A percentile compares a stretch with the other conserved stretches of the same genome.
These are phyloP conservation scores for Lanistes nyassanus DNA, from an alignment of 1,140 invertebrate genomes.

Conservation along the genomic window DNA sequence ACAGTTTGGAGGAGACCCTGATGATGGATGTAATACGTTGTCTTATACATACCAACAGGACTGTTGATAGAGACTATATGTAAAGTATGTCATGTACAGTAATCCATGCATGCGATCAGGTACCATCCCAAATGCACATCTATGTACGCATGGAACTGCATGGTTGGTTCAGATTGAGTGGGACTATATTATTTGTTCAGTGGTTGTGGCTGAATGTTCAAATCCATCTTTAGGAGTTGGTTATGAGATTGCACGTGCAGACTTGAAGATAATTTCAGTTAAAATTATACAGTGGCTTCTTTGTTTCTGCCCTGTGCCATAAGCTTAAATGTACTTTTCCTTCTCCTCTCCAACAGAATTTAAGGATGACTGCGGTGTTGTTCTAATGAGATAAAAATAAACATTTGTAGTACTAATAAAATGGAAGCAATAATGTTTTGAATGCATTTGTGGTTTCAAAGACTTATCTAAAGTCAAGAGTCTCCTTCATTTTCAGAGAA, in stretches of 20 bases:
- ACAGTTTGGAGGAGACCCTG: not conserved
- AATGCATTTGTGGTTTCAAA: too few species aligned
- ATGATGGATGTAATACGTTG: not conserved
- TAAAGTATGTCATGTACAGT: not conserved
- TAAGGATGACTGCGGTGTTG: too few species aligned
- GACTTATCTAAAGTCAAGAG: too few species aligned
- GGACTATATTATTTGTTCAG: not conserved
- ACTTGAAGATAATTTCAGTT: too few species aligned
- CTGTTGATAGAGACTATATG: not conserved
- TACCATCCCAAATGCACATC: not conserved
- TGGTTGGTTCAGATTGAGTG: not conserved
- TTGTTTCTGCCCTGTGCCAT: too few species aligned
- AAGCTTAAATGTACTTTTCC: too few species aligned
- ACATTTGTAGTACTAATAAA: too few species aligned
- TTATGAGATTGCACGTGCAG: constrained; percentile 3
- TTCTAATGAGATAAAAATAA: too few species aligned
- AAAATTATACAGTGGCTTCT: too few species aligned
- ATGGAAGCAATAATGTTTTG: too few species aligned
- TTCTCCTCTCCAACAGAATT: too few species aligned
- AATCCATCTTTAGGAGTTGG: not conserved
- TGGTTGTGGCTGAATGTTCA: not conserved
- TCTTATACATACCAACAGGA: not conserved
- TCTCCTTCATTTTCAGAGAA: too few species aligned
- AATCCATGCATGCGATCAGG: not conserved
- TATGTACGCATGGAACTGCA: not conserved